Base-by-base conservation (phyloP, 2,888 invertebrate species). In the Vesta saturnalis region DNA sequence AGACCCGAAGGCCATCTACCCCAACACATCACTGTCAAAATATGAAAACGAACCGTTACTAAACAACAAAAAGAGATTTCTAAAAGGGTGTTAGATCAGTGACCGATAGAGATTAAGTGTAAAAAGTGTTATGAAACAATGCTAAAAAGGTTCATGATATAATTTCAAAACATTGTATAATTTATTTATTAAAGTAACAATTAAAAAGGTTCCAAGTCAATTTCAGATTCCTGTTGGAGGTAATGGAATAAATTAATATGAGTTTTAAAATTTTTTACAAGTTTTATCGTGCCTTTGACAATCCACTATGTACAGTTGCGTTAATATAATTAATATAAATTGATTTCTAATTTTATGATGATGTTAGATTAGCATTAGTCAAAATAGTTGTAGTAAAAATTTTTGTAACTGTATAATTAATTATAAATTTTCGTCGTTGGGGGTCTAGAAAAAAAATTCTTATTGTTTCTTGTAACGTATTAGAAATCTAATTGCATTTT, bases 101-200 rank as follows among this genome's bases (percentile, higher is more conserved):
- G 69, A 70, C 70, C 74, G 72, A 72, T 71, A 47, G n/a, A 43
- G 43, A n/a, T n/a, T n/a, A n/a, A n/a, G n/a, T n/a, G n/a, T n/a
- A n/a, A n/a, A n/a, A n/a, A n/a, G n/a, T n/a, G n/a, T n/a, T n/a
- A n/a, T n/a, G n/a, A n/a, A n/a, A n/a, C n/a, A n/a, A n/a, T n/a
- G n/a, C n/a, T n/a, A n/a, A n/a, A n/a, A n/a, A n/a, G n/a, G n/a
- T n/a, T n/a, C n/a, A n/a, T n/a, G n/a, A n/a, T n/a, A n/a, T n/a
- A n/a, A n/a, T n/a, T n/a, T n/a, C n/a, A n/a, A n/a, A n/a, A n/a
- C n/a, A n/a, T n/a, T n/a, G n/a, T n/a, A n/a, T n/a, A n/a, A n/a
- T n/a, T n/a, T n/a, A n/a, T n/a, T n/a, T n/a, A n/a, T n/a, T n/a
- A n/a, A n/a, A n/a, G n/a, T n/a, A n/a, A n/a, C n/a, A n/a, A n/a